Evolutionary conservation across 2,797 vertebrate genomes (phyloP).

Genomic region (Chanos chanos): DNA sequence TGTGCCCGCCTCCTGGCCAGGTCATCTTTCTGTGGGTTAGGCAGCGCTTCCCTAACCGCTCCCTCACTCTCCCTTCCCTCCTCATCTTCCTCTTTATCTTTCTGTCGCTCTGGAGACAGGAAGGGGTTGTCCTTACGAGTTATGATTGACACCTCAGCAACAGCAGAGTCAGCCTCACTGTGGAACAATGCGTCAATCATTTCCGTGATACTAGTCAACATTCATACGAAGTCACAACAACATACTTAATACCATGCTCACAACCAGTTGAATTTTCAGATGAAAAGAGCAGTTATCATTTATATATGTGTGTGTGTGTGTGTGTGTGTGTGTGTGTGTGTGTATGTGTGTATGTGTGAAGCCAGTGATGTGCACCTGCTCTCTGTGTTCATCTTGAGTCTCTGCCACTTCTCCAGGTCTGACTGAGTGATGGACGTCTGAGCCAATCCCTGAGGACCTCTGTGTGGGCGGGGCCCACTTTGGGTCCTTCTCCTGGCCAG

Average conservation of each 20-base stretch:
- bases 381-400: conserved; percentile 80
- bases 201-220: not conserved
- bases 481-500: conserved; percentile 72
- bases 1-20: conserved; percentile 74
- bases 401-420: conserved; percentile 88
- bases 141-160: conserved; percentile 57
- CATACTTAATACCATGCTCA: no score
- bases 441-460: conserved; percentile 67
- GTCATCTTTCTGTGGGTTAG: conserved; percentile 79
- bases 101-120: conserved; percentile 43
- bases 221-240: not conserved
- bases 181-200: conserved; percentile 1
- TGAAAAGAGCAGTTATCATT: no score
- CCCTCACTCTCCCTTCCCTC: conserved; percentile 26
- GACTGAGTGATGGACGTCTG: conserved; percentile 77
- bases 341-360: conserved; percentile 45
- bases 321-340: not conserved
- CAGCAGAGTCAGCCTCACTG: conserved; percentile 61
- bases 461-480: conserved; percentile 56
- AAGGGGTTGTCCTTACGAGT: conserved; percentile 67
- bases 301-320: no score
- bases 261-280: no score
- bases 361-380: conserved; percentile 88
- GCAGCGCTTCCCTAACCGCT: conserved; percentile 47
- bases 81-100: conserved; percentile 4